Conservation (phyloP, 2,888 invertebrate species). For the Troides aeacus region DNA sequence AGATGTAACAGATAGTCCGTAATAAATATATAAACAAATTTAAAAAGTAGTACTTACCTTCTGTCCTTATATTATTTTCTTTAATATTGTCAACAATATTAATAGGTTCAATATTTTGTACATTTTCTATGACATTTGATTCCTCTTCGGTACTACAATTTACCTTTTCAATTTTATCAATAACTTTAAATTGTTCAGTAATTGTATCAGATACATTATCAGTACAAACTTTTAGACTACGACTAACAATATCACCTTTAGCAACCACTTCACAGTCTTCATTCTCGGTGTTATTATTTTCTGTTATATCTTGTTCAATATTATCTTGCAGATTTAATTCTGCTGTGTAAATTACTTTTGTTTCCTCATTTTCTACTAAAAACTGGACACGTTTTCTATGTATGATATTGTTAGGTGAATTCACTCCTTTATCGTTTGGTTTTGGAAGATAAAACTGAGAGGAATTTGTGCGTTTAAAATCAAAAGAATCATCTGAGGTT, state of each 20-base stretch:
- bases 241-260: conserved; percentile 67
- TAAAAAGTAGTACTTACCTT: conserved; percentile 40
- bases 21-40: neutral
- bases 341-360: conserved; percentile 73
- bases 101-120: conserved; percentile 25
- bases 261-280: conserved; percentile 46
- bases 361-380: conserved; percentile 83
- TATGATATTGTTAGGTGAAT: conserved; percentile 54
- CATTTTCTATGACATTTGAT: conserved; percentile 41
- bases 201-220: conserved; percentile 4
- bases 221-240: conserved; percentile 45
- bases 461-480: conserved; percentile 56
- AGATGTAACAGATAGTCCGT: neutral
- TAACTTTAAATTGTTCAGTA: conserved; percentile 33
- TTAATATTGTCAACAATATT: conserved; percentile 26
- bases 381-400: conserved; percentile 87
- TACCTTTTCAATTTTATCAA: conserved; percentile 42
- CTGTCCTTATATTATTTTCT: conserved; percentile 29
- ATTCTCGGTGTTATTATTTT: conserved; percentile 42
- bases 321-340: conserved; percentile 68
- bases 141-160: conserved; percentile 49
- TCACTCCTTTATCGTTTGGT: conserved; percentile 62
- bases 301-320: conserved; percentile 44
- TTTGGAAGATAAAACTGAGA: conserved; percentile 84
- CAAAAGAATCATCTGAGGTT: conserved; percentile 53